Evolutionary conservation across 2,888 invertebrate species (phyloP), one percentile per base, ranked within the genome.

Genomic region (Nipponacmea schrenckii): DNA sequence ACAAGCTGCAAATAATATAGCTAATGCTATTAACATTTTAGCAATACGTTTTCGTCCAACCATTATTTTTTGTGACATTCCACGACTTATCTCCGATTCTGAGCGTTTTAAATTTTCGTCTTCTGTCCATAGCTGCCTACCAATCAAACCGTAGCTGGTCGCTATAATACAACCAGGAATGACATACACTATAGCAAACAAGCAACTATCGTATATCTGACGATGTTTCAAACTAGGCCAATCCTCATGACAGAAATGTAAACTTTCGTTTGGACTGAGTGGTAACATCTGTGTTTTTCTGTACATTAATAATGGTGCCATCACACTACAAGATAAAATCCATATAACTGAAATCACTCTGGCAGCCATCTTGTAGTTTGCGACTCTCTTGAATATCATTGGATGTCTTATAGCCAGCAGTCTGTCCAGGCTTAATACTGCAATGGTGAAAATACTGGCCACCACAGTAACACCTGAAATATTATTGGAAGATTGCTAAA

Each of bases 361-460:
- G 82, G 93, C 81, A 0, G 94, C 93, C 1, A 92, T 92, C 15
- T 92, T 91, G 44, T 93, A 90, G 71, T 93, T 93, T 72, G 94
- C 93, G 85, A 93, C 91, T 86, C 93, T 92, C 31, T 93, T 91
- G 79, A 93, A 92, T 0, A 93, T 91, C 78, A 94, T 92, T 0
- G 94, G 93, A 84, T 93, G 93, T 44, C 93, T 92, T 84, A 94
- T 94, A 69, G 94, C 94, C 14, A 86, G 78, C 62, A 82, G 84
- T 68, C 94, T 91, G 88, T 94, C 94, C 72, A 94, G 91, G 7
- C 94, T 93, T 93, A 94, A 93, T 0, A 93, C 93, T 0, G 93
- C 93, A 80, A 94, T 94, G 0, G 94, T 94, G 86, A 94, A 94
- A 67, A 94, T 93, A 83, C 94, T 94, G 0, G 94, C 93, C 0